These are phyloP conservation scores for Liasis olivaceus DNA, from an alignment of 2,797 vertebrate genomes.

Conservation along the genomic window DNA sequence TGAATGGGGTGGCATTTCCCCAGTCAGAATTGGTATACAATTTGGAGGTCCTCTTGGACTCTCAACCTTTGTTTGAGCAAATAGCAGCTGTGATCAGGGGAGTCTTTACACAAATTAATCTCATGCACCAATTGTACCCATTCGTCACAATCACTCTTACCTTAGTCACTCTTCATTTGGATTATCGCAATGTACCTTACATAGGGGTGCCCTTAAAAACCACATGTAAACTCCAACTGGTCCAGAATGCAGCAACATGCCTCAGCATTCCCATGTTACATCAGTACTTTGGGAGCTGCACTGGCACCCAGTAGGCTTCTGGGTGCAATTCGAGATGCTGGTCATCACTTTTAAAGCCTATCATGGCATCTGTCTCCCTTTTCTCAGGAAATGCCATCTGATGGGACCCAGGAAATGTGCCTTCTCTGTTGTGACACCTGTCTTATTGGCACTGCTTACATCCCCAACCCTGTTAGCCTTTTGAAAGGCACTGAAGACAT, in stretches of 20 bases:
- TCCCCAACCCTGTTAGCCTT: not conserved
- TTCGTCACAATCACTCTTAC: not conserved
- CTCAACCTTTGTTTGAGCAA: not conserved
- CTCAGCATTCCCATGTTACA: not conserved
- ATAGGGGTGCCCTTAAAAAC: not conserved
- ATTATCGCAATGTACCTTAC: not conserved
- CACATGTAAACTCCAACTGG: not conserved
- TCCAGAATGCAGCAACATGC: not conserved
- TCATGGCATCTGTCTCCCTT: not conserved
- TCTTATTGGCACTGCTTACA: not conserved
- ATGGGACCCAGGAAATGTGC: not conserved
- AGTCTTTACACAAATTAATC: not conserved
- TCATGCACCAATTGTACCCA: not conserved
- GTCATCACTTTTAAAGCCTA: not conserved
- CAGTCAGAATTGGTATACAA: not conserved
- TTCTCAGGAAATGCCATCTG: not conserved
- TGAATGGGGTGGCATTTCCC: not conserved
- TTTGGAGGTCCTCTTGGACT: not conserved
- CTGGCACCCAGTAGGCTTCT: not conserved
- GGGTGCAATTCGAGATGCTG: not conserved
- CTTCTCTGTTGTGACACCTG: not conserved
- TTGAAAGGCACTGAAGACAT: not conserved
- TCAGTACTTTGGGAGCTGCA: not conserved
- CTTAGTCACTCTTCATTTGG: not conserved
- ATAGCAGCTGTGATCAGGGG: not conserved